Evolutionary conservation across 30 jellyfish, hydroid and myxozoan genomes (phyloP).

Genomic region (Hydractinia echinata): DNA sequence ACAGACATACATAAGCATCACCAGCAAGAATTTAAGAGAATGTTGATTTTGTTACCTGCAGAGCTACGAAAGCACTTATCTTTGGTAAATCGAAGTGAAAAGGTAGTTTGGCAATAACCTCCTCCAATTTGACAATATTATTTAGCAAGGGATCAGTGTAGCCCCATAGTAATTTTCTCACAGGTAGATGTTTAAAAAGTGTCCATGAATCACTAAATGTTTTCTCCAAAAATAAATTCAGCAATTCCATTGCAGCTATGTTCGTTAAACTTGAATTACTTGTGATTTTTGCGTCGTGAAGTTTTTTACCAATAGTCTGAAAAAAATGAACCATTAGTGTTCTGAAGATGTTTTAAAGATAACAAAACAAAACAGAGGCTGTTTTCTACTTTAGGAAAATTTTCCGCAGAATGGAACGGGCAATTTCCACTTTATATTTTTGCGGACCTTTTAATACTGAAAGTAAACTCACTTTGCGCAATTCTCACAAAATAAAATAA

Average conservation of each 20-base stretch:
- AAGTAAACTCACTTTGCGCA: no score
- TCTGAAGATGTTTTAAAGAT: no score
- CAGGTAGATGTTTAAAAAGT: constrained; percentile 51
- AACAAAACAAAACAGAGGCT: no score
- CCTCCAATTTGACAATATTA: constrained; percentile 14
- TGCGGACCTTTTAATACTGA: no score
- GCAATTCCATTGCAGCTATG: background rate
- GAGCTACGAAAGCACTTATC: constrained; percentile 65
- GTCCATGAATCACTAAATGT: background rate
- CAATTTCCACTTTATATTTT: no score
- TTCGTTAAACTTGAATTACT: background rate
- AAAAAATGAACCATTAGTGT: background rate
- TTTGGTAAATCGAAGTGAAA: constrained; percentile 47
- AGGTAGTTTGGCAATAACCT: constrained; percentile 20
- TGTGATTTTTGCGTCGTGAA: constrained; percentile 18
- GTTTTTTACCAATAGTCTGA: constrained; percentile 16
- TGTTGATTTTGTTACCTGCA: constrained; percentile 57
- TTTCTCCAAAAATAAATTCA: background rate
- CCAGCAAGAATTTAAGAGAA: background rate
- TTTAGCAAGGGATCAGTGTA: constrained; percentile 66
- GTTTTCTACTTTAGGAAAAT: no score
- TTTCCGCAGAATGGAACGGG: no score
- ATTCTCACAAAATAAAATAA: no score
- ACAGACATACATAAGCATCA: background rate
- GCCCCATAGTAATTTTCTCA: constrained; percentile 74